Base-by-base conservation (phyloP, 2,113 vertebrate genomes). In the Hipposideros armiger region DNA sequence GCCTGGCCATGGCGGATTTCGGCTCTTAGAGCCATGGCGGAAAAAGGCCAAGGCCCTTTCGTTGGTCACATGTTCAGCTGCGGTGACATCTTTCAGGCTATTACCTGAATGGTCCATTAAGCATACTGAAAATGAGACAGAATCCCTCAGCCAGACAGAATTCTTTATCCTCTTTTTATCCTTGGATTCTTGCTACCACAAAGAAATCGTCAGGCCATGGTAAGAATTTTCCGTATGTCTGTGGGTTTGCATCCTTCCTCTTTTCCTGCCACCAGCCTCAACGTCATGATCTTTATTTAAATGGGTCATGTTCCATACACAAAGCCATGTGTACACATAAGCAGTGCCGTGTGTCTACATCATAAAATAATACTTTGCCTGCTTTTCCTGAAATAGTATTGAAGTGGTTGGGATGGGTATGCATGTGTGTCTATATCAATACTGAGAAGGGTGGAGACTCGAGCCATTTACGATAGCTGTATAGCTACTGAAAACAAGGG, bases 101-200 rank as follows among this genome's bases (percentile, higher is more conserved):
- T 83, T 85, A 70, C 91, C 93, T 91, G 91, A 86, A 88, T 66
- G 93, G 89, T 47, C 90, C 91, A 90, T 95, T 96, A 95, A 84
- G 26, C 95, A 77, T 84, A 72, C 86, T 83, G 96, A 97, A 93
- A 95, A 95, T 42, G 84, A 91, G 80, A 92, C 70, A 24, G 58
- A 64, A 86, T 67, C 69, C 50, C 69, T 80, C 86, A n/a, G 40
- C 69, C 87, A 45, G 93, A n/a, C 62, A 52, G 95, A 91, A 62
- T 36, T 52, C 73, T 58, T 64, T 45, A 83, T n/a, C 69, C 52
- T 83, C 78, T 28, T 87, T 89, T 74, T 54, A 70, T 62, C 83
- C 69, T 81, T 66, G 77, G 50, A n/a, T 54, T 91, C 92, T 87
- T 76, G 77, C 42, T 10, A 11, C 42, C 40, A 24, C 66, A 88